phyloP scores from a whole-genome alignment of 2,888 invertebrate genomes.

The Erebia ligea region DNA sequence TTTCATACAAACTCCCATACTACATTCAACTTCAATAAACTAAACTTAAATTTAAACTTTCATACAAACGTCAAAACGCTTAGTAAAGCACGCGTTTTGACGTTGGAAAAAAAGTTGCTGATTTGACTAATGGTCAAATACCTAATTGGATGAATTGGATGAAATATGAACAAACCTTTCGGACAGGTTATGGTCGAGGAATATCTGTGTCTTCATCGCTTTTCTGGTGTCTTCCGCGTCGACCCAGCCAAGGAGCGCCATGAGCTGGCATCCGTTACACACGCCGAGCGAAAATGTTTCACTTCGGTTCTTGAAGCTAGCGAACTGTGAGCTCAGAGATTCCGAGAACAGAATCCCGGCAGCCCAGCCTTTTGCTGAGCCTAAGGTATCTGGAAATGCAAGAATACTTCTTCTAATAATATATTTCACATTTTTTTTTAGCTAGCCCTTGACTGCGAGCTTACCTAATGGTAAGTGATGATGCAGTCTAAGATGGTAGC shows the following conservation, averaged over 20 bases:
- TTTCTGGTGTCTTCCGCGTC: slow-evolving; percentile 68
- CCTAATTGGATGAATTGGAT: no score
- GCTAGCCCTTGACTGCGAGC: no score
- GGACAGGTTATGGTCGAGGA: slow-evolving; percentile 93
- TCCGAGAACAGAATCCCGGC: slow-evolving; percentile 93
- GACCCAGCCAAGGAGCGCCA: slow-evolving; percentile 97
- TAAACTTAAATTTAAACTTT: no score
- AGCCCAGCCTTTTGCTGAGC: slow-evolving; percentile 99
- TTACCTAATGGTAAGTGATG: no score
- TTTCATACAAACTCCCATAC: no score
- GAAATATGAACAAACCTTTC: slow-evolving; percentile 86
- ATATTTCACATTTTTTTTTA: no score
- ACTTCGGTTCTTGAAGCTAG: slow-evolving; percentile 87
- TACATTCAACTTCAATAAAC: no score
- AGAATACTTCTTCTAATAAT: background rate
- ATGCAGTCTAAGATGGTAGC: no score
- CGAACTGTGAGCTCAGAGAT: slow-evolving; percentile 89
- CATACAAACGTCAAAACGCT: no score
- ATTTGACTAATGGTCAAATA: no score
- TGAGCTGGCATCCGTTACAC: slow-evolving; percentile 99
- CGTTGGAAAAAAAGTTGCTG: no score
- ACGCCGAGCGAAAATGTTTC: slow-evolving; percentile 98
- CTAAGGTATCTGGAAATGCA: slow-evolving; percentile 90
- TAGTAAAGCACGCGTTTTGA: no score
- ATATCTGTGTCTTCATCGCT: slow-evolving; percentile 77